Evolutionary conservation across 2,113 vertebrate species (phyloP).

Genomic region (Sinocyclocheilus anophthalmus): DNA sequence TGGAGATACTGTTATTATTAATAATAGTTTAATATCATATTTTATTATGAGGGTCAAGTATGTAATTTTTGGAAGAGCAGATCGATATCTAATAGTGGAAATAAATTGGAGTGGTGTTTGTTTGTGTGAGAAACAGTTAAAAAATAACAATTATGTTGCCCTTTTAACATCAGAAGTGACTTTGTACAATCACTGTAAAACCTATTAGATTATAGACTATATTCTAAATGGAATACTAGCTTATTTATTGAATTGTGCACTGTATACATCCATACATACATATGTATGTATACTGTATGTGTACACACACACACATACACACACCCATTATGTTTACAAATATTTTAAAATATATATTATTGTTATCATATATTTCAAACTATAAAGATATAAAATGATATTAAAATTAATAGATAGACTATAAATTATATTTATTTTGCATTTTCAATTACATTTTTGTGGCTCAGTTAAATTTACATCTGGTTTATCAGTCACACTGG

Average conservation of each 20-base stretch:
- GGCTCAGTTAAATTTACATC: background rate
- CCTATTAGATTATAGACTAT: background rate
- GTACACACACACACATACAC: too few relatives aligned
- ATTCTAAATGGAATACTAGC: background rate
- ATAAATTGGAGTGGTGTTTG: slow-evolving; percentile 30
- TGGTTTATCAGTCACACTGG: too few relatives aligned
- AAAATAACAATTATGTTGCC: background rate
- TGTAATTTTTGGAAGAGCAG: slow-evolving; percentile 65
- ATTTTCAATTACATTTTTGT: background rate
- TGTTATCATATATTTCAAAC: background rate
- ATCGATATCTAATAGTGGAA: slow-evolving; percentile 81
- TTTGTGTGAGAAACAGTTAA: background rate
- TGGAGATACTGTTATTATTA: slow-evolving; percentile 57
- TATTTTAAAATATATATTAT: too few relatives aligned
- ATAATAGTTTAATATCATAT: slow-evolving; percentile 57
- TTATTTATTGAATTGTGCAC: too few relatives aligned
- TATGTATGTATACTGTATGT: too few relatives aligned
- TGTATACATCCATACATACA: too few relatives aligned
- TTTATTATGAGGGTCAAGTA: slow-evolving; percentile 57
- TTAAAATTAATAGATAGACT: background rate
- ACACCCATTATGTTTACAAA: too few relatives aligned
- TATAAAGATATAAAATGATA: background rate
- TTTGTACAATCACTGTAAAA: background rate
- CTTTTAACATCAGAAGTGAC: background rate
- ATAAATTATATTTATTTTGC: background rate